Percentiles rank a stretch among this genome's conserved stretches.
Evolutionary conservation across 2,888 invertebrate species (phyloP).

Genomic region (Tenthredo notha): DNA sequence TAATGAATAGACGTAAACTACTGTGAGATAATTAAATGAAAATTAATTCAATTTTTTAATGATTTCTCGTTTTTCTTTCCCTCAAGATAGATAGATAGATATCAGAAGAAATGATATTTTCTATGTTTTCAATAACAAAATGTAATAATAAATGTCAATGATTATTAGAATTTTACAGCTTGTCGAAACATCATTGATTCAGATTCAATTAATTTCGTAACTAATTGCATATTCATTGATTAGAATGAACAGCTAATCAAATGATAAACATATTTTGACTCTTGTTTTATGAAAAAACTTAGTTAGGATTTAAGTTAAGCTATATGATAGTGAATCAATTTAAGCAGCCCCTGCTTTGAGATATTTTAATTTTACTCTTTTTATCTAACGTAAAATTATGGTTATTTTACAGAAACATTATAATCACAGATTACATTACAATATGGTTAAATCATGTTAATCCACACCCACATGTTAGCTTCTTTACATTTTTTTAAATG

Average conservation of each 20-base stretch:
- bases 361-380: constrained; percentile 37
- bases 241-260: neutral
- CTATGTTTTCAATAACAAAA: neutral
- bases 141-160: constrained; percentile 17
- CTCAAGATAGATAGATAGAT: too few relatives aligned
- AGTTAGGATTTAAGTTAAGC: constrained; percentile 37
- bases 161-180: constrained; percentile 8
- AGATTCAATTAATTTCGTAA: neutral
- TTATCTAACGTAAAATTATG: constrained; percentile 43
- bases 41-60: constrained; percentile 25
- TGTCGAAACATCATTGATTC: constrained; percentile 26
- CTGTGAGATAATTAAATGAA: constrained; percentile 33
- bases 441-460: constrained; percentile 47
- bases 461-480: constrained; percentile 51
- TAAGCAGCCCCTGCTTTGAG: constrained; percentile 22
- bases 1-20: constrained; percentile 32
- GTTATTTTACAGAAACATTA: constrained; percentile 52
- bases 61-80: neutral
- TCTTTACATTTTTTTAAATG: constrained; percentile 13
- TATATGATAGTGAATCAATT: constrained; percentile 29
- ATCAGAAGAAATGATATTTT: constrained; percentile 9
- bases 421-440: constrained; percentile 52
- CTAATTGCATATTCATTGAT: neutral
- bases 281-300: constrained; percentile 17
- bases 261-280: constrained; percentile 19